Evolutionary conservation across 2,888 invertebrate species (phyloP).

Genomic region (Lucinisca nassula): DNA sequence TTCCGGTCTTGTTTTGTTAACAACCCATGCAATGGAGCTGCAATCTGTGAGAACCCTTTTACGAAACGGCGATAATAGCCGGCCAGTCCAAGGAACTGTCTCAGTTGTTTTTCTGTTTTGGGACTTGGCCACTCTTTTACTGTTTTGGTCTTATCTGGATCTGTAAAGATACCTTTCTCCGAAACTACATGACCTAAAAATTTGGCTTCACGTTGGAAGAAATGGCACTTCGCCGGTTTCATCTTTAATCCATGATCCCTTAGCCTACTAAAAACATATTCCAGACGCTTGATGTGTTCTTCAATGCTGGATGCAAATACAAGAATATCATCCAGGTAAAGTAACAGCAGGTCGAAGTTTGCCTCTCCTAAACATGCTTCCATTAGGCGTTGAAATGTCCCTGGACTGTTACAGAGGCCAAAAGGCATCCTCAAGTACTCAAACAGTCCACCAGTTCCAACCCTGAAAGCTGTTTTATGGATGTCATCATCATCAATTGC

Average conservation of each 20-base stretch:
- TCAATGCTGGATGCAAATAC: constrained; percentile 41
- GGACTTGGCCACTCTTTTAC: constrained; percentile 48
- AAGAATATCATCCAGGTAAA: constrained; percentile 43
- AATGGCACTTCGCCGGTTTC: constrained; percentile 50
- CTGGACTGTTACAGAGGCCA: not conserved
- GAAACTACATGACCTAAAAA: constrained; percentile 58
- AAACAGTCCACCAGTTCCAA: not conserved
- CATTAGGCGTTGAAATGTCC: constrained; percentile 34
- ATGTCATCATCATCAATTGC: constrained; percentile 24
- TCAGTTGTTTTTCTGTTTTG: not conserved
- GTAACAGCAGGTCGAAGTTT: constrained; percentile 33
- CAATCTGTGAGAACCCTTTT: constrained; percentile 24
- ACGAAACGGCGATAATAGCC: constrained; percentile 51
- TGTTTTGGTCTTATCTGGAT: constrained; percentile 28
- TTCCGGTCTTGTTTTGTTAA: constrained; percentile 33
- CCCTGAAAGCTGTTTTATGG: constrained; percentile 30
- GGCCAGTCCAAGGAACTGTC: constrained; percentile 48
- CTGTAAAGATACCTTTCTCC: constrained; percentile 43
- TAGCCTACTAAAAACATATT: constrained; percentile 57
- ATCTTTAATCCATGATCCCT: constrained; percentile 48
- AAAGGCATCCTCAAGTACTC: constrained; percentile 18
- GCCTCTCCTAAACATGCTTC: constrained; percentile 25
- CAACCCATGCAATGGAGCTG: constrained; percentile 40
- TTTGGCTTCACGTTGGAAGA: constrained; percentile 39
- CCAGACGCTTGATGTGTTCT: constrained; percentile 49